Conservation (phyloP, 2,797 vertebrate genomes). For the Chloroceryle inda region DNA sequence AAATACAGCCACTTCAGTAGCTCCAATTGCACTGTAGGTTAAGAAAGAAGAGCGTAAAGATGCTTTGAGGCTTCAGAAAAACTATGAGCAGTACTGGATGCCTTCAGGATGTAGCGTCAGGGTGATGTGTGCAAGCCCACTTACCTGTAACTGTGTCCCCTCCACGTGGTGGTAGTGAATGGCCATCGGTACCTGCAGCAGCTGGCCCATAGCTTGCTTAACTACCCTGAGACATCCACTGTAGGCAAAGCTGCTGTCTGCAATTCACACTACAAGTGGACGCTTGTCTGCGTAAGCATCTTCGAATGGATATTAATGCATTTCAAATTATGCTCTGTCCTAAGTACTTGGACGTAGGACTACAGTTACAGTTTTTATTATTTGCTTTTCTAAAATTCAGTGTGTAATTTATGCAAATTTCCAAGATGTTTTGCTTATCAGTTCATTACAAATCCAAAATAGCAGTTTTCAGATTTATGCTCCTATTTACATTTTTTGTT, state of each 20-base stretch:
- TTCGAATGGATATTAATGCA: neutral
- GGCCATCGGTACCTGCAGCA: rapidly evolving
- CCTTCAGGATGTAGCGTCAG: rapidly evolving
- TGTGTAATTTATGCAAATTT: neutral
- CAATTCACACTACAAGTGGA: neutral
- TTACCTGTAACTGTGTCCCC: neutral
- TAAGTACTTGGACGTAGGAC: neutral
- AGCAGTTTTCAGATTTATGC: neutral
- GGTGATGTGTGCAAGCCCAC: neutral
- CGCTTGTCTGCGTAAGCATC: rapidly evolving
- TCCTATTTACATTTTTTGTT: neutral
- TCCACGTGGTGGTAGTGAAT: neutral
- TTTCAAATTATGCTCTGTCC: neutral
- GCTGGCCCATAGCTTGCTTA: neutral
- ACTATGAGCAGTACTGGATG: neutral
- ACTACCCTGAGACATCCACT: neutral
- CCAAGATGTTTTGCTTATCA: neutral
- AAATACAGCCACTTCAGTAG: neutral
- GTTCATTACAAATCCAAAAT: neutral
- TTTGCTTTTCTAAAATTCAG: neutral
- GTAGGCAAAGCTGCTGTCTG: neutral
- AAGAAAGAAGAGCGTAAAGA: neutral
- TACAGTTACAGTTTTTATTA: neutral
- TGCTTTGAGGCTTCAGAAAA: neutral
- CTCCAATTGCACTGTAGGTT: neutral